Percentiles rank a stretch among this genome's conserved stretches.
phyloP scores from a whole-genome alignment of 2,888 invertebrate genomes.

The Empis stercorea region DNA sequence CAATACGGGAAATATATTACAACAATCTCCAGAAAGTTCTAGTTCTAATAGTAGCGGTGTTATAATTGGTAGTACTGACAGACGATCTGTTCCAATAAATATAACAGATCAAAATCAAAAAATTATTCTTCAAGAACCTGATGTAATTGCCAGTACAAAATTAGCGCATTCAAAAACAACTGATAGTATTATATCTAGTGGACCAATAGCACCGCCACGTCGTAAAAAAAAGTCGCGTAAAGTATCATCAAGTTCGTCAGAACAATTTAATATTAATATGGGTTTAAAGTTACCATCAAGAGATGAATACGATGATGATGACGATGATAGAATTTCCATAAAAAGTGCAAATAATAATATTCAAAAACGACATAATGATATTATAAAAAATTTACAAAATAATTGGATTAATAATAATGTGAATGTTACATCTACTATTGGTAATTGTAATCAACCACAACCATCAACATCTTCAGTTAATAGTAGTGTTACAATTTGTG shows the following conservation, averaged over 20 bases:
- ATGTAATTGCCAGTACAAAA: slow-evolving; percentile 87
- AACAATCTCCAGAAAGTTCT: background rate
- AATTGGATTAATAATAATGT: slow-evolving; percentile 43
- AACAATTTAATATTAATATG: slow-evolving; percentile 32
- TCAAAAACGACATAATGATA: slow-evolving; percentile 29
- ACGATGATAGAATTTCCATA: slow-evolving; percentile 27
- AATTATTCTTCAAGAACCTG: slow-evolving; percentile 53
- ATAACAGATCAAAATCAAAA: slow-evolving; percentile 11
- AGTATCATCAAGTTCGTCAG: slow-evolving; percentile 32
- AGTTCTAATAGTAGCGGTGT: background rate
- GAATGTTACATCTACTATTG: slow-evolving; percentile 4
- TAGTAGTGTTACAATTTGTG: slow-evolving; percentile 21
- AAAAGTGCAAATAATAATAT: slow-evolving; percentile 18
- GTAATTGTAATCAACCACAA: background rate
- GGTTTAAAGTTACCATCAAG: slow-evolving; percentile 25
- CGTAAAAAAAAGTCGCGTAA: slow-evolving; percentile 51
- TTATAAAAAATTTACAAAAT: slow-evolving; percentile 60
- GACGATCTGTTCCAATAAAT: background rate
- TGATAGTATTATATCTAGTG: slow-evolving; percentile 34
- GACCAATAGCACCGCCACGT: slow-evolving; percentile 65
- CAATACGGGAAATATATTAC: background rate
- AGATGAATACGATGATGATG: slow-evolving; percentile 28
- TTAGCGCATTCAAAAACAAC: slow-evolving; percentile 39
- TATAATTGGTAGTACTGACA: background rate
- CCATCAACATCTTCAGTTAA: slow-evolving; percentile 11